Evolutionary conservation across 2,888 invertebrate genomes (phyloP).

Genomic region (Gymnosoma rotundatum): DNA sequence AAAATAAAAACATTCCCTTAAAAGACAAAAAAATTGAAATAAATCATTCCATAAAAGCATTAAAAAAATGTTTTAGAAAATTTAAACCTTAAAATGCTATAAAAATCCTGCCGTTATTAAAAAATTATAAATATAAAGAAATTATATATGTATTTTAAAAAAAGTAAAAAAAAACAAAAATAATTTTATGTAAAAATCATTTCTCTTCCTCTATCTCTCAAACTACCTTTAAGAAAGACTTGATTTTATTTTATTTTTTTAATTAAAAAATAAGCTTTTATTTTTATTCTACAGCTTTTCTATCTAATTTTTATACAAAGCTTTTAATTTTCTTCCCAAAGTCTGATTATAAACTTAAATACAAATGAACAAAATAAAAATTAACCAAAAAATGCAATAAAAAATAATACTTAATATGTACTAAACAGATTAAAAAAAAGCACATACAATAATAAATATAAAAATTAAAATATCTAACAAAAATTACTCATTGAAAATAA

Average conservation of each 20-base stretch:
- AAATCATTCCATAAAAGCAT: slow-evolving; percentile 57
- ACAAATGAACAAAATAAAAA: slow-evolving; percentile 19
- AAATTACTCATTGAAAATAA: neutral
- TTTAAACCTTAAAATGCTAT: slow-evolving; percentile 27
- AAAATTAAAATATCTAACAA: neutral
- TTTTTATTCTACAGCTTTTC: slow-evolving; percentile 30
- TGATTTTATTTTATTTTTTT: slow-evolving; percentile 20
- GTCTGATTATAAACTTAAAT: slow-evolving; percentile 61
- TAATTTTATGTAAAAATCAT: neutral
- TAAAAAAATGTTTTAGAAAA: slow-evolving; percentile 8
- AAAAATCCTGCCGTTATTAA: slow-evolving; percentile 38
- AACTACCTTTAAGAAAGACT: slow-evolving; percentile 44
- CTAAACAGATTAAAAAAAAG: slow-evolving; percentile 10
- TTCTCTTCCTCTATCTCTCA: slow-evolving; percentile 2
- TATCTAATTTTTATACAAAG: slow-evolving; percentile 46
- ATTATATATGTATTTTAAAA: too few species aligned
- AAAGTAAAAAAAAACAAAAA: neutral
- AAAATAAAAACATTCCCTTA: neutral
- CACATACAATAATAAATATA: neutral
- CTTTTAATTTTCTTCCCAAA: slow-evolving; percentile 54
- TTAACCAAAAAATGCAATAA: neutral
- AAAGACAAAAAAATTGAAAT: neutral
- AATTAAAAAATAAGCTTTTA: slow-evolving; percentile 2
- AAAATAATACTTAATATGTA: slow-evolving; percentile 3
- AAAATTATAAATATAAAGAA: neutral